Base-by-base conservation (phyloP, 2,113 vertebrate species). In the Antigone vipio region DNA sequence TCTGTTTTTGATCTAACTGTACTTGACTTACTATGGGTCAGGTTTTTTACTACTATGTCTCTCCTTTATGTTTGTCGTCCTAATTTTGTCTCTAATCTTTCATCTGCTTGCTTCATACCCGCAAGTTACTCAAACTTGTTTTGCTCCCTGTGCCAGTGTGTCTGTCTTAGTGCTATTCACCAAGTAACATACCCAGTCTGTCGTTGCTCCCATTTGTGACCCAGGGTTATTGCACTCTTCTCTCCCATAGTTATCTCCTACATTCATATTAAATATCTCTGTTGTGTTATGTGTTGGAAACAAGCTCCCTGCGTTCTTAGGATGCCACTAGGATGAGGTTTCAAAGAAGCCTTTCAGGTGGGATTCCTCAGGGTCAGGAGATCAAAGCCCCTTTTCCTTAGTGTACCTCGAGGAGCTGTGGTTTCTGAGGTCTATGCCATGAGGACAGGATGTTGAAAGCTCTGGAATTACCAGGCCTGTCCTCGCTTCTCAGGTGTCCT, bases 401-500 rank as follows among this genome's bases (percentile, higher is more conserved):
- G 27, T 9, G 9, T 62, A 19, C 5, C 5, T 38, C 2, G 1
- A 16, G 23, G 14, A 52, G 34, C 44, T 64, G 23, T 34, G 11
- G 5, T 72, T 92, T 82, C 56, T 35, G 22, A 75, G 38, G n/a
- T 34, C n/a, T 83, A 88, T 88, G 29, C 32, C 7, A 7, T 47
- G 71, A 76, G 79, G n/a, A 40, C 2, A 4, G 42, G n/a, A 85
- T 67, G 90, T 83, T 72, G 40, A 63, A 79, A 75, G 20, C 34
- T 83, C n/a, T 60, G 35, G 40, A 47, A 35, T 67, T 64, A 29
- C 4, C 13, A 52, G 45, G n/a, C n/a, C 52, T 82, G 13, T 63
- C 27, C 14, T 72, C 6, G 1, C 12, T 32, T 53, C 6, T 19
- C 3, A 1, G n/a, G 11, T 7, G 2, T 68, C n/a, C 21, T 50